Percentiles rank a stretch among this genome's conserved stretches.
Conservation (phyloP, 2,113 vertebrate species). For the Mormoops blainvillei region DNA sequence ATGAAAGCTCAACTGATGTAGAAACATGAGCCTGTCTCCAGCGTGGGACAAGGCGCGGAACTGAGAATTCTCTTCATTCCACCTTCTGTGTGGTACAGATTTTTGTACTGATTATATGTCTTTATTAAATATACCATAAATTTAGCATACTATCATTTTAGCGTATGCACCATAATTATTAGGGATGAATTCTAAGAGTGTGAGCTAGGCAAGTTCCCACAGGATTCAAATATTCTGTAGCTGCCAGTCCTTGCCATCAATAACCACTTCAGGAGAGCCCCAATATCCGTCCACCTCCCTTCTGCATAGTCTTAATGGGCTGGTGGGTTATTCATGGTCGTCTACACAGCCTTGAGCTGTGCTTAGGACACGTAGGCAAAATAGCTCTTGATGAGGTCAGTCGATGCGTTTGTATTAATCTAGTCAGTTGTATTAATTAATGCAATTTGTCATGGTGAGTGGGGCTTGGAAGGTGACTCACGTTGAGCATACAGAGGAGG, state of each 20-base stretch:
- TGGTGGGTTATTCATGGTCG: fast-evolving
- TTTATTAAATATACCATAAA: not conserved
- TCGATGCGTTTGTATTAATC: not conserved
- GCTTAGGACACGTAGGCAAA: not conserved
- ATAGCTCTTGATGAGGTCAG: not conserved
- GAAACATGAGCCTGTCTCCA: fast-evolving
- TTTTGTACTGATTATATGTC: not conserved
- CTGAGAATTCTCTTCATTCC: too few relatives aligned
- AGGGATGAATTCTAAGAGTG: too few relatives aligned
- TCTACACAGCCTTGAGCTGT: not conserved
- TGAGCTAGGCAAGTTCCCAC: not conserved
- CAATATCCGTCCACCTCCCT: fast-evolving
- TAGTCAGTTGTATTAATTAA: not conserved
- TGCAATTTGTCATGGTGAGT: not conserved
- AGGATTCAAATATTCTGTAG: not conserved
- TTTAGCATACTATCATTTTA: not conserved
- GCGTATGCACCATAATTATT: fast-evolving
- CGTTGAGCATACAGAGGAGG: not conserved
- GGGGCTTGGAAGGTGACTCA: not conserved
- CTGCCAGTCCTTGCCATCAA: fast-evolving
- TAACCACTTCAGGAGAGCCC: not conserved
- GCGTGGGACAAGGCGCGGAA: fast-evolving
- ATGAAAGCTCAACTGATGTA: fast-evolving
- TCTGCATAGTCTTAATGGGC: too few relatives aligned
- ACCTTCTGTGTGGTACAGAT: fast-evolving